Percentiles rank a stretch among this genome's conserved stretches.
These are phyloP conservation scores for Lethenteron camtschaticum DNA, from an alignment of 2,113 vertebrate genomes.

Conservation along the genomic window DNA sequence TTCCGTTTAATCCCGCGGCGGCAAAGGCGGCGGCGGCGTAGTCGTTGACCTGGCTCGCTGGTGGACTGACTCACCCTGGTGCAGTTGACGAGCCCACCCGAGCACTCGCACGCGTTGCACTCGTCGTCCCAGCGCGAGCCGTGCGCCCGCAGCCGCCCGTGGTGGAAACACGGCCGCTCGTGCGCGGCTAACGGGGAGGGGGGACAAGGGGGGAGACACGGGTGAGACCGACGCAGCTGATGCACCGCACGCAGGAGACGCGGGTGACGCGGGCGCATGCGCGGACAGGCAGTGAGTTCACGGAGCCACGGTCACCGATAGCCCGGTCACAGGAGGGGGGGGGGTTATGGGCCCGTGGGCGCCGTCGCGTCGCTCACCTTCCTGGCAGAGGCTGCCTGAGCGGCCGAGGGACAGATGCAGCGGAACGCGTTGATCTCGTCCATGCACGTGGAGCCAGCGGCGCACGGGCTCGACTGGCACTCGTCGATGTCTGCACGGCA, in stretches of 20 bases:
- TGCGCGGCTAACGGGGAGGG: conserved; percentile 13
- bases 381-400: conserved; percentile 53
- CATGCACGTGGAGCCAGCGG: conserved; percentile 56
- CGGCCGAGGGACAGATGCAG: conserved; percentile 57
- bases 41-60: too few relatives aligned
- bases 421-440: conserved; percentile 84
- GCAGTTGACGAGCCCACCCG: conserved; percentile 57
- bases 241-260: too few relatives aligned
- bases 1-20: too few relatives aligned
- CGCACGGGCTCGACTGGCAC: conserved; percentile 73
- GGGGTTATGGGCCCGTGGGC: too few relatives aligned
- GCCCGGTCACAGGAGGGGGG: too few relatives aligned
- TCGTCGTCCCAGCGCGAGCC: conserved; percentile 70
- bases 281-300: too few relatives aligned
- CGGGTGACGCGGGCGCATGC: too few relatives aligned
- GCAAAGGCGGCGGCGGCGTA: too few relatives aligned
- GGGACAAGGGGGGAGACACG: too few relatives aligned
- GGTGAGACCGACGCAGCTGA: too few relatives aligned
- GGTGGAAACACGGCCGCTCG: conserved; percentile 43
- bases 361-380: conserved; percentile 23
- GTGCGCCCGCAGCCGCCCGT: conserved; percentile 33
- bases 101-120: conserved; percentile 71
- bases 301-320: too few relatives aligned
- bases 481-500: conserved; percentile 54
- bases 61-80: conserved; percentile 38